Evolutionary conservation across 2,113 vertebrate species (phyloP).

Genomic region (Hyperopisus bebe): DNA sequence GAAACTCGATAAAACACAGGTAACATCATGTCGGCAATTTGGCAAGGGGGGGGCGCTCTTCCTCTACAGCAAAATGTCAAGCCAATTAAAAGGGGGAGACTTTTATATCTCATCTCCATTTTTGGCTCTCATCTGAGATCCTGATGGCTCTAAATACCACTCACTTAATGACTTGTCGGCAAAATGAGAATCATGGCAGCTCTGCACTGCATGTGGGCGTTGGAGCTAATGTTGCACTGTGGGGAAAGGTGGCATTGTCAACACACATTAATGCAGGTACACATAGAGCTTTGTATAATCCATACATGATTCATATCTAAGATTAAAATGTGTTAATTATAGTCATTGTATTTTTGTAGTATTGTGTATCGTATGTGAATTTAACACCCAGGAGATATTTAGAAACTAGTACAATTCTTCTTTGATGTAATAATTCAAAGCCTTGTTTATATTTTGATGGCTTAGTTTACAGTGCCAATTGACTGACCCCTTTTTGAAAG

Average conservation of each 20-base stretch:
- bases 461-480: background rate
- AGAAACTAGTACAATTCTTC: background rate
- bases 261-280: constrained; percentile 13
- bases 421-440: background rate
- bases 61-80: constrained; percentile 34
- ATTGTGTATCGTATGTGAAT: background rate
- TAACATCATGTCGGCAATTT: constrained; percentile 39
- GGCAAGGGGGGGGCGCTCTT: background rate
- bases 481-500: background rate
- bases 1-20: constrained; percentile 99
- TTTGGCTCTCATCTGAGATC: constrained; percentile 21
- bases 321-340: constrained; percentile 18
- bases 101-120: constrained; percentile 29
- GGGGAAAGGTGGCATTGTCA: background rate
- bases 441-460: background rate
- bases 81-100: constrained; percentile 39
- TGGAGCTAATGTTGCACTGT: background rate
- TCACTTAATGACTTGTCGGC: constrained; percentile 33
- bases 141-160: constrained; percentile 33
- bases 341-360: background rate
- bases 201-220: background rate
- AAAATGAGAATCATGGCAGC: background rate
- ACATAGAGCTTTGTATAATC: background rate
- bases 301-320: constrained; percentile 27
- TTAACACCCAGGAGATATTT: background rate